Conservation (phyloP, 2,888 invertebrate genomes). For the Drosophila putrida region DNA sequence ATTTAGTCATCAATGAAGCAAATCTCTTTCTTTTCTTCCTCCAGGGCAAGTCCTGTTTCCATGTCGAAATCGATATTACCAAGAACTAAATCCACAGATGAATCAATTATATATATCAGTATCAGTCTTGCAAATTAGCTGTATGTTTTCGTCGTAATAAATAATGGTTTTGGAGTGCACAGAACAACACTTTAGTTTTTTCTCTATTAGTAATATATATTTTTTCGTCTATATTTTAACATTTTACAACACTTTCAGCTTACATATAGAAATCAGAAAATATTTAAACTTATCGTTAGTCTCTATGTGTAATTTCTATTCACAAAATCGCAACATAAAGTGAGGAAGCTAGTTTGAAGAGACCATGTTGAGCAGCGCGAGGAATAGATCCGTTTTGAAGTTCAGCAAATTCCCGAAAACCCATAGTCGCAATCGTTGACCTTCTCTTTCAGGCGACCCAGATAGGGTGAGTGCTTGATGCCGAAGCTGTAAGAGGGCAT, state of each 20-base stretch:
- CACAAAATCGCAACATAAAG: constrained; percentile 49
- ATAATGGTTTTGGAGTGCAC: constrained; percentile 61
- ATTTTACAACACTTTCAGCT: constrained; percentile 68
- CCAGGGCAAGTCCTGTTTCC: constrained; percentile 84
- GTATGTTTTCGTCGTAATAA: constrained; percentile 46
- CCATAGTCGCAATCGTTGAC: constrained; percentile 70
- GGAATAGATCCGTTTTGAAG: constrained; percentile 16
- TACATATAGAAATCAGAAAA: constrained; percentile 55
- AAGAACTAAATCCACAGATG: constrained; percentile 62
- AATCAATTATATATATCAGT: constrained; percentile 29
- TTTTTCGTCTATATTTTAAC: constrained; percentile 54
- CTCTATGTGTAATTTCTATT: constrained; percentile 27
- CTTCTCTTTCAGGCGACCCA: constrained; percentile 86
- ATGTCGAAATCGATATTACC: constrained; percentile 81
- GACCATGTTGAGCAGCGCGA: constrained; percentile 65
- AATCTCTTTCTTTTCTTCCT: constrained; percentile 5
- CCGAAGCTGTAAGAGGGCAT: constrained; percentile 92
- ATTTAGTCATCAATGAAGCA: neutral
- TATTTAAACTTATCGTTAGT: constrained; percentile 70
- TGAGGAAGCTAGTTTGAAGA: constrained; percentile 47
- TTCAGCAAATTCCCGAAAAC: constrained; percentile 83
- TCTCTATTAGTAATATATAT: constrained; percentile 9
- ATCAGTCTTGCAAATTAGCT: constrained; percentile 68
- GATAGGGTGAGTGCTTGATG: constrained; percentile 93
- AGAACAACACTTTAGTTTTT: neutral